Conservation (phyloP, 2,888 invertebrate genomes). For the Agrochola circellaris region DNA sequence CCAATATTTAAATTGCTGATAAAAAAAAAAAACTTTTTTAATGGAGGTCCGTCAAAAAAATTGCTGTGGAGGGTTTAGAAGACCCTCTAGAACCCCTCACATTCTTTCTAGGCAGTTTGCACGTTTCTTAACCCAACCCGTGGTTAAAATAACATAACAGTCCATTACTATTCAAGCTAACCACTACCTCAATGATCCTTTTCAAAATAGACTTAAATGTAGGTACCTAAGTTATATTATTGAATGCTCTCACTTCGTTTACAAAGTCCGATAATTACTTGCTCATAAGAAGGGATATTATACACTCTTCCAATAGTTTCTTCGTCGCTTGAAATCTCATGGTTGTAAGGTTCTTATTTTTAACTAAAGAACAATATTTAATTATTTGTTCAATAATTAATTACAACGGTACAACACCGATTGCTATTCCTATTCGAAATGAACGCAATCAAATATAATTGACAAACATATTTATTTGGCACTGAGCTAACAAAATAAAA, state of each 20-base stretch:
- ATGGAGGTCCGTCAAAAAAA: too few species aligned
- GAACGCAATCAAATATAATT: not conserved
- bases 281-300: not conserved
- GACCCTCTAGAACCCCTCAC: too few species aligned
- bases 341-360: not conserved
- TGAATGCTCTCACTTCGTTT: not conserved
- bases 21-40: too few species aligned
- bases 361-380: not conserved
- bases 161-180: not conserved
- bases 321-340: not conserved
- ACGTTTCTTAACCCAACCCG: too few species aligned
- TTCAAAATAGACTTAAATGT: not conserved
- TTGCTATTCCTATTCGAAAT: not conserved
- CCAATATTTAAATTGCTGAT: too few species aligned
- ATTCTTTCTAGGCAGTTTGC: too few species aligned
- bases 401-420: not conserved
- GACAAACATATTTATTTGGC: not conserved
- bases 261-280: not conserved
- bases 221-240: not conserved
- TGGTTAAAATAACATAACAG: not conserved
- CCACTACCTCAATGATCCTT: not conserved
- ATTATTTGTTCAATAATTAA: not conserved
- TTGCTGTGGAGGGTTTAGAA: too few species aligned
- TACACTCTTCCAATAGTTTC: not conserved
- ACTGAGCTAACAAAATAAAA: constrained; percentile 6